Evolutionary conservation across 2,113 vertebrate species (phyloP), one percentile per base, ranked within the genome.

Genomic region (Typhlomys cinereus): DNA sequence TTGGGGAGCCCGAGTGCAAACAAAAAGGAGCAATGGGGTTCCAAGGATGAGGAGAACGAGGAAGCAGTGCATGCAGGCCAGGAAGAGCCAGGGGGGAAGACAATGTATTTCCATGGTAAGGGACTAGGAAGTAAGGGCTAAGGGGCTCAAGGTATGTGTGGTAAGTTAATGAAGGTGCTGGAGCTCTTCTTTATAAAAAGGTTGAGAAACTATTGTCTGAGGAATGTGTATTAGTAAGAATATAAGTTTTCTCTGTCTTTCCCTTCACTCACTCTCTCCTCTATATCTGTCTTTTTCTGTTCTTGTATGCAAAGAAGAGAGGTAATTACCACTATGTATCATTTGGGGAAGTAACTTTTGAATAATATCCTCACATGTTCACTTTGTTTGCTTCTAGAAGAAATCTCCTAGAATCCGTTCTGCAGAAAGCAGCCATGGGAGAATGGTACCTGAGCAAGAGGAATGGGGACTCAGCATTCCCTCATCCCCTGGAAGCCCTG

Each of bases 331-430:
- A 79, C 6, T 54, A 7, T 27, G 27, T 80, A 54, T 66, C 41
- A 34, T 31, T 29, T 20, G 73, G 54, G 75, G 48, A 27, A 88
- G 29, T 41, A 75, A 31, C 52, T 92, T 83, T 79, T 80, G 73
- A 67, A 39, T 70, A 39, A 69, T 7, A 36, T 54, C 34, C 10
- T 29, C 36, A 54, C 36, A 64, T 85, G 73, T 23, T 96, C 73
- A 90, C 36, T 86, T 67, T 91, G 75, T 93, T 82, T 82, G 66
- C 83, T 95, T 95, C 89, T 64, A 93, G 92, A 95, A 80, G 61
- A 91, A 91, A 46, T 81, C 46, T 59, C 67, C 78, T 29, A 67
- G 41, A 84, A 74, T n/a, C 31, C 44, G 1, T 31, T 81, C 90
- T 81, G 46, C 7, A 13, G 92, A 86, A 54, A 86, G 70, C 2